Evolutionary conservation across 2,888 invertebrate genomes (phyloP).

Genomic region (Agapostemon virescens): DNA sequence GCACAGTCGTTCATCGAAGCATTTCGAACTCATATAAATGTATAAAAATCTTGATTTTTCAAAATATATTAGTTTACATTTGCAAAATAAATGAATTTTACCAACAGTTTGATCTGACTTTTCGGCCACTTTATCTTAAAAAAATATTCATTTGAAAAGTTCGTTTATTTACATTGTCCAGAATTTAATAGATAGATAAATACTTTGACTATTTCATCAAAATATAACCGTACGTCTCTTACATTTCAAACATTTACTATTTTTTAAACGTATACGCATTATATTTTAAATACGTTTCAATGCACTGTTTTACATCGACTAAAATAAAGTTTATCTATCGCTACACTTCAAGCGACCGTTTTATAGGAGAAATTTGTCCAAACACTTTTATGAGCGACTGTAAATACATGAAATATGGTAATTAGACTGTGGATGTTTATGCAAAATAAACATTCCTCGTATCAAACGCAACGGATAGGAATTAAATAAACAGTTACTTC

Average conservation of each 20-base stretch:
- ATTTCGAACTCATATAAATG: not conserved
- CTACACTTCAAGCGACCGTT: no score
- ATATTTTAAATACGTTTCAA: no score
- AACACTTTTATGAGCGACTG: conserved; percentile 9
- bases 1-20: not conserved
- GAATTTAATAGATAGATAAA: no score
- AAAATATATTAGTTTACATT: not conserved
- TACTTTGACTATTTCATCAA: no score
- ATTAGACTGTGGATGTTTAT: conserved; percentile 6
- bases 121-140: not conserved
- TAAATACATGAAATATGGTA: not conserved
- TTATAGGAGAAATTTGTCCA: not conserved
- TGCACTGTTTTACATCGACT: no score
- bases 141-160: not conserved
- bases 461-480: not conserved
- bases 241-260: no score
- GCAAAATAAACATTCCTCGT: not conserved
- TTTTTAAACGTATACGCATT: no score
- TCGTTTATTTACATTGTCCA: not conserved
- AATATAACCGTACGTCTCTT: no score
- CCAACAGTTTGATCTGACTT: not conserved
- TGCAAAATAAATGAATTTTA: not conserved
- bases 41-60: not conserved
- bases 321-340: no score
- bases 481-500: not conserved